phyloP scores from a whole-genome alignment of 2,797 vertebrate species.

The Cottoperca gobio region DNA sequence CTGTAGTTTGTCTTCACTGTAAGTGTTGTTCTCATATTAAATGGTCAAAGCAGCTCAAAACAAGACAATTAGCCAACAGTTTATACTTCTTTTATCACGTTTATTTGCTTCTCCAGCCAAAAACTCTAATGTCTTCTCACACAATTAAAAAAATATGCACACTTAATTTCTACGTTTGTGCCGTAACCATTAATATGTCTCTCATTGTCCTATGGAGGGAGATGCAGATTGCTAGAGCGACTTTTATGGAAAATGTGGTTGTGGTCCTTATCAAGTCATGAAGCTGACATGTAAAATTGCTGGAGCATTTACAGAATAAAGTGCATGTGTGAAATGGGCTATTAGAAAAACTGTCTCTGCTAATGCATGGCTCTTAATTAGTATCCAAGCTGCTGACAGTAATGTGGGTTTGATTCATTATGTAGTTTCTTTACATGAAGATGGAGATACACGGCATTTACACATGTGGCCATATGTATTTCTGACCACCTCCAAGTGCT shows the following conservation, averaged over 20 bases:
- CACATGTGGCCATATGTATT: background rate
- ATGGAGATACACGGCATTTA: background rate
- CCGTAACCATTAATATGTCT: too few relatives aligned
- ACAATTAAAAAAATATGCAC: too few relatives aligned
- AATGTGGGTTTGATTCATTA: slow-evolving; percentile 18
- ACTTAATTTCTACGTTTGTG: background rate
- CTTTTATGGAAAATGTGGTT: background rate
- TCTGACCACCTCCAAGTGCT: background rate
- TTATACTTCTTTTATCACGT: too few relatives aligned
- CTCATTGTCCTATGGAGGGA: background rate
- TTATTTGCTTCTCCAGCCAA: too few relatives aligned
- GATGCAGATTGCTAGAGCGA: background rate
- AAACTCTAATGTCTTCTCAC: too few relatives aligned
- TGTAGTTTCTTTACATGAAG: background rate
- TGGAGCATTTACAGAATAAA: background rate
- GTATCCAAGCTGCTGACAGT: slow-evolving; percentile 2
- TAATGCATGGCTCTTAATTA: slow-evolving; percentile 7
- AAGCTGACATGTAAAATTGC: background rate
- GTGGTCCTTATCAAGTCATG: slow-evolving; percentile 7
- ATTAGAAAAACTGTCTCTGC: slow-evolving; percentile 15
- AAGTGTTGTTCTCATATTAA: too few relatives aligned
- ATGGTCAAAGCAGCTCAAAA: too few relatives aligned
- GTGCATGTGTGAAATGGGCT: slow-evolving; percentile 22
- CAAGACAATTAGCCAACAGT: too few relatives aligned
- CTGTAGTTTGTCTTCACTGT: too few relatives aligned